phyloP scores from a whole-genome alignment of 2,888 invertebrate species.

The Polymixis lichenea region DNA sequence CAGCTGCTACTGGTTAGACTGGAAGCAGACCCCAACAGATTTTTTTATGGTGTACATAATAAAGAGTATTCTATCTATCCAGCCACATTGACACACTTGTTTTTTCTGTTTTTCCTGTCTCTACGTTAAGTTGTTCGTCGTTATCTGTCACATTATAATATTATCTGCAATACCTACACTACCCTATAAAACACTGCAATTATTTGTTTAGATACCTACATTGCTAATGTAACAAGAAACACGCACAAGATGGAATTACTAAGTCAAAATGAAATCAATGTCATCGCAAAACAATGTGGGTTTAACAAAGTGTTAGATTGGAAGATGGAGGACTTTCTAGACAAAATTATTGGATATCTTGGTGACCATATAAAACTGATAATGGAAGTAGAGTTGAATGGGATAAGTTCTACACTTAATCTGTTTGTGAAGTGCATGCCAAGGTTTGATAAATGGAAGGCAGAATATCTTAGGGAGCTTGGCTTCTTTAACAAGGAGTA shows the following conservation, averaged over 20 bases:
- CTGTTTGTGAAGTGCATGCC: slow-evolving; percentile 92
- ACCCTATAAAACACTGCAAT: slow-evolving; percentile 38
- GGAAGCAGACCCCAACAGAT: too few species aligned
- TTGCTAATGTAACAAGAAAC: slow-evolving; percentile 25
- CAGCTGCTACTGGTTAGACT: too few species aligned
- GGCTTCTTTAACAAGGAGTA: slow-evolving; percentile 83
- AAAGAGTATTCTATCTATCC: too few species aligned
- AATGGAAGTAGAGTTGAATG: slow-evolving; percentile 70
- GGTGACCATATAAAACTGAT: slow-evolving; percentile 83
- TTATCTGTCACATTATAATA: slow-evolving; percentile 36
- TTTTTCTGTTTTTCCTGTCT: slow-evolving; percentile 14
- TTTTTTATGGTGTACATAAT: too few species aligned
- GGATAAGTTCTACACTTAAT: slow-evolving; percentile 66
- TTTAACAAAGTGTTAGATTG: slow-evolving; percentile 71
- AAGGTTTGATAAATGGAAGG: slow-evolving; percentile 85
- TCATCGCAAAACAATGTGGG: slow-evolving; percentile 73
- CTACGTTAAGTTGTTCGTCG: slow-evolving; percentile 15
- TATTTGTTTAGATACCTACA: slow-evolving; percentile 34
- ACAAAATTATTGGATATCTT: slow-evolving; percentile 81
- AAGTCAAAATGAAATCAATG: slow-evolving; percentile 73
- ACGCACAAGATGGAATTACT: slow-evolving; percentile 74
- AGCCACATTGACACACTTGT: background rate
- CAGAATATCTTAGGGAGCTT: slow-evolving; percentile 77
- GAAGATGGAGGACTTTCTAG: slow-evolving; percentile 74
- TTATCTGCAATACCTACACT: slow-evolving; percentile 20